These are phyloP conservation scores for Callithrix jacchus DNA, from an alignment of 2,113 vertebrate genomes.

Conservation along the genomic window DNA sequence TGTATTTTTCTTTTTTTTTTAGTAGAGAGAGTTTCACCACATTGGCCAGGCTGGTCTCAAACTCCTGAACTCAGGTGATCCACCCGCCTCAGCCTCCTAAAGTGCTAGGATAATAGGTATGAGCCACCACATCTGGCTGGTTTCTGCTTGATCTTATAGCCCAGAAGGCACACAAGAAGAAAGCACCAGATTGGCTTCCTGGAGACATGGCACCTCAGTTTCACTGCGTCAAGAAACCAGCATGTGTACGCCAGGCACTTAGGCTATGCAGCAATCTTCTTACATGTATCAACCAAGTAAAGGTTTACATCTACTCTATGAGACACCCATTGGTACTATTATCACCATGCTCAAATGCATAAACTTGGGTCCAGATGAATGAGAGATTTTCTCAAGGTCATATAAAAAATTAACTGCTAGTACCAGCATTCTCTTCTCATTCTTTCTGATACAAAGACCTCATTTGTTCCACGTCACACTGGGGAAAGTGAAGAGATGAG, in stretches of 20 bases:
- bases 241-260: rapidly evolving
- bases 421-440: neutral
- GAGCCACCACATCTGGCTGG: no score
- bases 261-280: rapidly evolving
- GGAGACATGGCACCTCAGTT: neutral
- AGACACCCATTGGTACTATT: neutral
- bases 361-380: neutral
- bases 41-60: no score
- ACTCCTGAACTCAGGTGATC: no score
- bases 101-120: no score
- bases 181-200: neutral
- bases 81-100: no score
- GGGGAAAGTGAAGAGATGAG: neutral
- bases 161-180: neutral
- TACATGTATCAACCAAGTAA: neutral
- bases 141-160: no score
- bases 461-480: neutral
- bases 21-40: no score
- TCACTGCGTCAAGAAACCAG: neutral
- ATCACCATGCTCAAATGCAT: neutral
- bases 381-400: neutral
- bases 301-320: neutral
- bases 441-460: neutral
- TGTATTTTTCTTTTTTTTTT: no score
- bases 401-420: neutral